phyloP scores from a whole-genome alignment of 1,140 invertebrate genomes.

The Pogonomyrmex barbatus region DNA sequence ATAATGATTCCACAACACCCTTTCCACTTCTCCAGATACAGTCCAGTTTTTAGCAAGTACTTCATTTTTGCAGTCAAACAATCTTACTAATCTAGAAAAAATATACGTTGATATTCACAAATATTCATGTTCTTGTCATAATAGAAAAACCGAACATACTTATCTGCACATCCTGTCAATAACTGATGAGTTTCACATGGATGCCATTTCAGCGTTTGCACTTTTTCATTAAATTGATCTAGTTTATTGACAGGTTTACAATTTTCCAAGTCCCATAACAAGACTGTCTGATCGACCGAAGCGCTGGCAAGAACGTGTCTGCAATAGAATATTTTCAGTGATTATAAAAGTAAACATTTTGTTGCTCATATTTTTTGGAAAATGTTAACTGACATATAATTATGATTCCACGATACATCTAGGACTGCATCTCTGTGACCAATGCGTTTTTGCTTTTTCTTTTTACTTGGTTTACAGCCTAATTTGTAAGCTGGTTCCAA shows the following conservation, averaged over 20 bases:
- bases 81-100: constrained; percentile 88
- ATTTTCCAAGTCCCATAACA: constrained; percentile 97
- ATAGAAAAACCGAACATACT: constrained; percentile 80
- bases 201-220: constrained; percentile 96
- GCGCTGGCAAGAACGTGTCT: constrained; percentile 96
- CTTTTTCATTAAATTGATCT: constrained; percentile 92
- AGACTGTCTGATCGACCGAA: constrained; percentile 94
- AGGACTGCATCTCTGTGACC: constrained; percentile 97
- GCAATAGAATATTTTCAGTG: constrained; percentile 70
- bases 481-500: constrained; percentile 94
- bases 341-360: constrained; percentile 29
- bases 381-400: constrained; percentile 85
- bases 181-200: constrained; percentile 93
- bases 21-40: constrained; percentile 94
- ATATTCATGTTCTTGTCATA: neutral
- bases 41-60: constrained; percentile 90
- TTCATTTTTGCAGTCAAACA: constrained; percentile 92
- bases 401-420: constrained; percentile 95
- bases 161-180: constrained; percentile 91
- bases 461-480: constrained; percentile 92
- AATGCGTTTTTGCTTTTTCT: constrained; percentile 88
- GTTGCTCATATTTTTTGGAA: constrained; percentile 24
- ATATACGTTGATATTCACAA: constrained; percentile 33
- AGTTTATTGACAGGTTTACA: constrained; percentile 91
- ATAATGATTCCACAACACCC: constrained; percentile 93